Evolutionary conservation across 2,113 vertebrate genomes (phyloP).

Genomic region (Malurus cyaneus): DNA sequence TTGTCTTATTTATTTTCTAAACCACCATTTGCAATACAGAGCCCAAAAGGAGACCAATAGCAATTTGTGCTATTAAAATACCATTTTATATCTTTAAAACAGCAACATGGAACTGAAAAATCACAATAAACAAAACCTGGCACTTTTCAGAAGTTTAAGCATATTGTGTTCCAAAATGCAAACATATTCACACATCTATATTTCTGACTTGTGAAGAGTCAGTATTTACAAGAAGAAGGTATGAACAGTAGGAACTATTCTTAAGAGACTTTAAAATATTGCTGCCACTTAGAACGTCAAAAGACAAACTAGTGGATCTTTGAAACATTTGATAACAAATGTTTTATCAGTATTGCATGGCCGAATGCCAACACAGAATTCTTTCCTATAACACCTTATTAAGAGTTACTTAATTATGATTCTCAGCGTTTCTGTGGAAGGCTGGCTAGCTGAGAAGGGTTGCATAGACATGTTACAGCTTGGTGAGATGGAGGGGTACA

Average conservation of each 20-base stretch:
- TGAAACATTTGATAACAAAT: not conserved
- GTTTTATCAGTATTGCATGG: not conserved
- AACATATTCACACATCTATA: not conserved
- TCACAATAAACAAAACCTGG: not conserved
- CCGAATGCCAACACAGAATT: not conserved
- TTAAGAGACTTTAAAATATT: not conserved
- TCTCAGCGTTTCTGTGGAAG: not conserved
- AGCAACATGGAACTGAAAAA: not conserved
- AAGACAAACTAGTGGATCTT: not conserved
- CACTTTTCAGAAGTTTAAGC: not conserved
- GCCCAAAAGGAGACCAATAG: not conserved
- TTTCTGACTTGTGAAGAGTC: not conserved
- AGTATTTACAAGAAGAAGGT: not conserved
- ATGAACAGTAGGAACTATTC: not conserved
- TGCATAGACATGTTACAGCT: no score
- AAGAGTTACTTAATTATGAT: not conserved
- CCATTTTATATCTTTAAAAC: not conserved
- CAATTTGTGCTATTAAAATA: not conserved
- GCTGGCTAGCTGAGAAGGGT: no score
- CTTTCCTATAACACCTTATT: not conserved
- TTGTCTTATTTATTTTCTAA: not conserved
- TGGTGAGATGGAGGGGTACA: no score
- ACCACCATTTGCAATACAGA: not conserved
- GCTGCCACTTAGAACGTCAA: not conserved
- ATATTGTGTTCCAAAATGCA: not conserved